A percentile compares a stretch with the other conserved stretches of the same genome.
phyloP scores from a whole-genome alignment of 2,888 invertebrate species.

The Mythimna loreyi region DNA sequence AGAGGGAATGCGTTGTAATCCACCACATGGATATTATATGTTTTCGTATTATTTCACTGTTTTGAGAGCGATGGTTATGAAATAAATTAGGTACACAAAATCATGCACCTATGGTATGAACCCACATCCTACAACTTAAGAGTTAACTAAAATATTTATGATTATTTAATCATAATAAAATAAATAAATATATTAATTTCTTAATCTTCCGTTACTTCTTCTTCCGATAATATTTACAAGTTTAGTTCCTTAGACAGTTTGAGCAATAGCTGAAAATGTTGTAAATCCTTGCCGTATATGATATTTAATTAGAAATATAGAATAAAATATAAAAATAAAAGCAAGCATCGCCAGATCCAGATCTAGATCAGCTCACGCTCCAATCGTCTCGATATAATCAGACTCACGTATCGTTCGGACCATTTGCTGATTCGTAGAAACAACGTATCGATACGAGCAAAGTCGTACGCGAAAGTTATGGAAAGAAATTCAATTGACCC shows the following conservation, averaged over 20 bases:
- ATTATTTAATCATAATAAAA: background rate
- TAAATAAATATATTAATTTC: background rate
- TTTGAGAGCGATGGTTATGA: no score
- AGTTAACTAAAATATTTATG: no score
- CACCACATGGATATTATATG: no score
- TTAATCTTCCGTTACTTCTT: background rate
- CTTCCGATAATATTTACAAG: background rate
- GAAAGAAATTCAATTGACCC: conserved; percentile 66
- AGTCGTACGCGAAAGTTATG: conserved; percentile 67
- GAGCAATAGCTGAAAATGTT: background rate
- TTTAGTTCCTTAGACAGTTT: background rate
- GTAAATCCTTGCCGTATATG: no score
- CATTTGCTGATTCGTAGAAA: conserved; percentile 70
- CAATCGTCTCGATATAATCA: conserved; percentile 67
- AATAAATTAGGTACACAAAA: no score
- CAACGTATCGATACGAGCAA: conserved; percentile 47
- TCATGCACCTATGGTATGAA: no score
- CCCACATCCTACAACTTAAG: no score
- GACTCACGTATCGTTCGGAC: conserved; percentile 66
- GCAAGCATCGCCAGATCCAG: conserved; percentile 26
- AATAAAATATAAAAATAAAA: conserved; percentile 18
- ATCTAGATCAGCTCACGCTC: conserved; percentile 49
- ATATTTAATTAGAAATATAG: no score
- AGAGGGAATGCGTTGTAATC: no score
- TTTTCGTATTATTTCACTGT: no score